Conservation (phyloP, 2,797 vertebrate genomes). For the Caiman crocodilus region DNA sequence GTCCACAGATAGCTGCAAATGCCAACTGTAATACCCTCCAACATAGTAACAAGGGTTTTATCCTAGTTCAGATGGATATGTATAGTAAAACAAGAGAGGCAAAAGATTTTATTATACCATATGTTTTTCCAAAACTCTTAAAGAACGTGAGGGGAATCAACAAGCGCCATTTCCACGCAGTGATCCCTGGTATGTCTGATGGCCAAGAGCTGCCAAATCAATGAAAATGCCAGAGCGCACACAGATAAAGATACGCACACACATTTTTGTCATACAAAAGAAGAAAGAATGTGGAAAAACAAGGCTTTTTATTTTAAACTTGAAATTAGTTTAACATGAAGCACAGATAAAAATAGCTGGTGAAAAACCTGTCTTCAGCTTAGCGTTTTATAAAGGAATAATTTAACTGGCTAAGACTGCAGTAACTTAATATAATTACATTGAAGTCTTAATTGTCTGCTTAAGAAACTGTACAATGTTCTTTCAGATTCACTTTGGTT, state of each 20-base stretch:
- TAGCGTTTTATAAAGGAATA: not conserved
- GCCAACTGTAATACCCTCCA: not conserved
- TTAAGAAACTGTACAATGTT: not conserved
- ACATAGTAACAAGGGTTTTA: not conserved
- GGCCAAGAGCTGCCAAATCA: too few species aligned
- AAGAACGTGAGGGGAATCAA: not conserved
- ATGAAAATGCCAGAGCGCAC: too few species aligned
- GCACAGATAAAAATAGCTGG: not conserved
- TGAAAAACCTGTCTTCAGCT: not conserved
- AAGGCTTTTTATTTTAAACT: not conserved
- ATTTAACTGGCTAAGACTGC: not conserved
- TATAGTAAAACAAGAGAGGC: not conserved
- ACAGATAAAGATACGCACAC: too few species aligned
- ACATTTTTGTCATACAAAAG: too few species aligned
- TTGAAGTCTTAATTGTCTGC: not conserved
- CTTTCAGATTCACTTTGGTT: slow-evolving; percentile 93
- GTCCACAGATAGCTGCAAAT: not conserved
- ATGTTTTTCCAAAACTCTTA: not conserved
- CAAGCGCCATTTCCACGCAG: too few species aligned
- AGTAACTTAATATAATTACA: not conserved
- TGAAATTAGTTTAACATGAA: not conserved
- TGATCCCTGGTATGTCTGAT: too few species aligned
- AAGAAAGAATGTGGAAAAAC: too few species aligned
- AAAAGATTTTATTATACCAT: not conserved
- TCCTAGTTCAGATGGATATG: not conserved